phyloP scores from a whole-genome alignment of 2,888 invertebrate species.

The Andricus curvator region DNA sequence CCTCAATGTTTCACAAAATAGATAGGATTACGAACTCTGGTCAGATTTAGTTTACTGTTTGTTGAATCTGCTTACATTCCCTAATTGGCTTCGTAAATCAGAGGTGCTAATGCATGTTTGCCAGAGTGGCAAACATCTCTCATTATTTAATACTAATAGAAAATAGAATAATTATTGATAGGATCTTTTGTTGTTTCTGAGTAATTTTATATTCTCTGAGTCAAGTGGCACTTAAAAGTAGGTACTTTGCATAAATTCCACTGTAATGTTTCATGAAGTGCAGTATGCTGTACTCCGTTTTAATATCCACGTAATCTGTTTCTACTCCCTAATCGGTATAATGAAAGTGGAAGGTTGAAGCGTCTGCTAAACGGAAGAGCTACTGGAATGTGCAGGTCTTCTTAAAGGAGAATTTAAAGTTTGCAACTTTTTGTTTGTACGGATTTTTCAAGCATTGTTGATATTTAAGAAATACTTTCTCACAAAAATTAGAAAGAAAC shows the following conservation, averaged over 20 bases:
- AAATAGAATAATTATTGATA: not conserved
- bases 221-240: not conserved
- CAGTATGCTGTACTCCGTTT: slow-evolving; percentile 19
- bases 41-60: not conserved
- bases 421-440: not conserved
- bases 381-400: not conserved
- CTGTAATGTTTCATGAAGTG: slow-evolving; percentile 23
- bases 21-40: not conserved
- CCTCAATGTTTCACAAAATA: not conserved
- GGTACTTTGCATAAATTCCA: slow-evolving; percentile 15
- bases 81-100: slow-evolving; percentile 5
- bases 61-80: not conserved
- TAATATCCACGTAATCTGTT: slow-evolving; percentile 33
- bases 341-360: slow-evolving; percentile 34
- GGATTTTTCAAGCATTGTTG: not conserved
- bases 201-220: slow-evolving; percentile 18
- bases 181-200: not conserved
- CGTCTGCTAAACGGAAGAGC: slow-evolving; percentile 12
- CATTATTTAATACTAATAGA: not conserved
- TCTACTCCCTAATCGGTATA: slow-evolving; percentile 29
- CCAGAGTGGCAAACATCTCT: not conserved
- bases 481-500: too few species aligned
- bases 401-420: not conserved
- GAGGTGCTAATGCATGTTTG: not conserved
- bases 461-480: not conserved